Evolutionary conservation across 2,888 invertebrate genomes (phyloP).

Genomic region (Hofmannophila pseudospretella): DNA sequence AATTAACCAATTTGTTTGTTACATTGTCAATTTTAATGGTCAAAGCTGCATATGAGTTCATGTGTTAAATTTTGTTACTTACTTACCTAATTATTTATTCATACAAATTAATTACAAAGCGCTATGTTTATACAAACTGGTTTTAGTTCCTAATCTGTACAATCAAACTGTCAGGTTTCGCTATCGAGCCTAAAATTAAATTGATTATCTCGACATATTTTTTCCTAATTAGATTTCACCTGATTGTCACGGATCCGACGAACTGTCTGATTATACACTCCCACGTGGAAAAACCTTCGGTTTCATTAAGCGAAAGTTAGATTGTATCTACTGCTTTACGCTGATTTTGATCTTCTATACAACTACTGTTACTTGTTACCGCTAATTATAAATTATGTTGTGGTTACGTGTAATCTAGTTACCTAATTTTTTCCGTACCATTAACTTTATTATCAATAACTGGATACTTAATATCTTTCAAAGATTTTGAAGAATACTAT

Average conservation of each 20-base stretch:
- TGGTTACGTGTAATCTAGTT: conserved; percentile 10
- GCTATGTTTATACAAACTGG: conserved; percentile 4
- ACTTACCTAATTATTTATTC: not conserved
- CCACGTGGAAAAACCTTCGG: conserved; percentile 42
- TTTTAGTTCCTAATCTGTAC: conserved; percentile 26
- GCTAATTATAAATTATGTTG: conserved; percentile 22
- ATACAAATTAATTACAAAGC: conserved; percentile 16
- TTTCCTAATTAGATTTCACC: conserved; percentile 28
- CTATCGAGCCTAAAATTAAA: conserved; percentile 29
- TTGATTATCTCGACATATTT: conserved; percentile 27
- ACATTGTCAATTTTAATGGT: conserved; percentile 13
- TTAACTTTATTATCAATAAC: not conserved
- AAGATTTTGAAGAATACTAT: no score
- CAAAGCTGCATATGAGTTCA: no score
- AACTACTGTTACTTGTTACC: conserved; percentile 20
- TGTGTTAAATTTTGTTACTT: no score
- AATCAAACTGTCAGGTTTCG: conserved; percentile 33
- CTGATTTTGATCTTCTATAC: conserved; percentile 38
- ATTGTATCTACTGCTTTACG: conserved; percentile 29
- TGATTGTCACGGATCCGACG: conserved; percentile 14
- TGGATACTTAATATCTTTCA: no score
- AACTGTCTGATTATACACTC: conserved; percentile 15
- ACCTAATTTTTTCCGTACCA: conserved; percentile 8
- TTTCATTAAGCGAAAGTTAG: conserved; percentile 45
- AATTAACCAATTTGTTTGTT: conserved; percentile 61